phyloP scores from a whole-genome alignment of 2,113 vertebrate species.

The Hippocampus guttulatus region DNA sequence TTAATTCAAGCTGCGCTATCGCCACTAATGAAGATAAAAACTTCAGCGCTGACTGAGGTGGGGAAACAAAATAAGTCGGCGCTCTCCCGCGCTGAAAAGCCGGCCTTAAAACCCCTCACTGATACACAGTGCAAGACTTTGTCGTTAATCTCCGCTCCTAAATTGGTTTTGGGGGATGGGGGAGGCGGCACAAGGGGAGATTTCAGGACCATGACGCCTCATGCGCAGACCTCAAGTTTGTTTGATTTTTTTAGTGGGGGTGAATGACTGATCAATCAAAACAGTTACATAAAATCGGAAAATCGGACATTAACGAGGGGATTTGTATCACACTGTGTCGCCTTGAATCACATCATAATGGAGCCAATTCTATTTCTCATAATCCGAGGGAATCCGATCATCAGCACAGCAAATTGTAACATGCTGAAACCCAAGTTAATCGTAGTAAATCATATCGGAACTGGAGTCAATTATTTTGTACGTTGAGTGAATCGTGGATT shows the following conservation, averaged over 20 bases:
- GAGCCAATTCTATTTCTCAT: neutral
- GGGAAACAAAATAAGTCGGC: slow-evolving; percentile 32
- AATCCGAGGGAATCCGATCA: neutral
- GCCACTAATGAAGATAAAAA: slow-evolving; percentile 52
- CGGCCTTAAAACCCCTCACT: slow-evolving; percentile 44
- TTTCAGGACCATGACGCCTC: slow-evolving; percentile 20
- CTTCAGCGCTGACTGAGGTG: slow-evolving; percentile 11
- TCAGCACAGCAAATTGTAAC: neutral
- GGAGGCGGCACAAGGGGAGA: too few species aligned
- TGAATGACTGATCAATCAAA: neutral
- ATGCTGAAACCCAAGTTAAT: too few species aligned
- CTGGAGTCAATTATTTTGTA: neutral
- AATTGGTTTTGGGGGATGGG: slow-evolving; percentile 19
- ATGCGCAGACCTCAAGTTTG: slow-evolving; percentile 37
- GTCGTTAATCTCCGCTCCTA: slow-evolving; percentile 57
- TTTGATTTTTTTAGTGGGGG: neutral
- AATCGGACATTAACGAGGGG: neutral
- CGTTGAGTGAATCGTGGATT: too few species aligned
- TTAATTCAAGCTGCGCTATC: slow-evolving; percentile 58
- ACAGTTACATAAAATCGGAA: neutral
- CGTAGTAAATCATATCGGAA: neutral
- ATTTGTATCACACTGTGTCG: neutral
- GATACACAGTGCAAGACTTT: slow-evolving; percentile 51
- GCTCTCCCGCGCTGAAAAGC: slow-evolving; percentile 42
- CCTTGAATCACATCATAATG: neutral